Evolutionary conservation across 2,797 vertebrate genomes (phyloP).

Genomic region (Scolopax rusticola): DNA sequence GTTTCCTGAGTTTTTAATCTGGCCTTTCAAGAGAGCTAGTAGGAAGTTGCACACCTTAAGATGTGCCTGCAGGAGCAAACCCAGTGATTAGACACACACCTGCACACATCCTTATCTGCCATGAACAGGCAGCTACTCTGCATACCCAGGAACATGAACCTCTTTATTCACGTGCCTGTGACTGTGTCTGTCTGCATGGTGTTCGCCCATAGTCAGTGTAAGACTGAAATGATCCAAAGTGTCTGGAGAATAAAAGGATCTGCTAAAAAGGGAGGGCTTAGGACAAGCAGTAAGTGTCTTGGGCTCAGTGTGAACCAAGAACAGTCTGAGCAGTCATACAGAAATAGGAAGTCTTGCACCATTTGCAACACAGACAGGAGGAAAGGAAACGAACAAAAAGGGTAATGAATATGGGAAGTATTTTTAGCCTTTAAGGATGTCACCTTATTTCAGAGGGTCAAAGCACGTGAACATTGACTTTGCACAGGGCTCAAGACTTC

Average conservation of each 20-base stretch:
- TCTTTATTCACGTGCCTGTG: background rate
- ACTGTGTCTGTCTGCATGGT: background rate
- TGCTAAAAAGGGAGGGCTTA: background rate
- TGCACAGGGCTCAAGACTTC: background rate
- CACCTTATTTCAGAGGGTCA: background rate
- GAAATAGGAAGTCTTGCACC: conserved; percentile 12
- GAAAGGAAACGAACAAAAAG: background rate
- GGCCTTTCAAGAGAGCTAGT: background rate
- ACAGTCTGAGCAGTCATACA: background rate
- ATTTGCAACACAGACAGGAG: background rate
- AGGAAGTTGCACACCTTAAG: background rate
- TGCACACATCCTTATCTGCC: background rate
- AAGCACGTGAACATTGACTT: background rate
- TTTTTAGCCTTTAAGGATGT: background rate
- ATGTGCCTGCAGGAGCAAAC: background rate
- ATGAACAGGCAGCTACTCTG: background rate
- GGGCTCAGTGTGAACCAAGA: background rate
- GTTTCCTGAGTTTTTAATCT: rapidly evolving
- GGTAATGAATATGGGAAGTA: background rate
- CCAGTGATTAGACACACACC: background rate
- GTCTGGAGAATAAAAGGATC: background rate
- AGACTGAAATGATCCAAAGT: background rate
- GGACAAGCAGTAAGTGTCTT: background rate
- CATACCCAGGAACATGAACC: background rate
- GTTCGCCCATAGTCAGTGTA: background rate